phyloP scores from a whole-genome alignment of 2,888 invertebrate species.

The Ormyrus rosae region DNA sequence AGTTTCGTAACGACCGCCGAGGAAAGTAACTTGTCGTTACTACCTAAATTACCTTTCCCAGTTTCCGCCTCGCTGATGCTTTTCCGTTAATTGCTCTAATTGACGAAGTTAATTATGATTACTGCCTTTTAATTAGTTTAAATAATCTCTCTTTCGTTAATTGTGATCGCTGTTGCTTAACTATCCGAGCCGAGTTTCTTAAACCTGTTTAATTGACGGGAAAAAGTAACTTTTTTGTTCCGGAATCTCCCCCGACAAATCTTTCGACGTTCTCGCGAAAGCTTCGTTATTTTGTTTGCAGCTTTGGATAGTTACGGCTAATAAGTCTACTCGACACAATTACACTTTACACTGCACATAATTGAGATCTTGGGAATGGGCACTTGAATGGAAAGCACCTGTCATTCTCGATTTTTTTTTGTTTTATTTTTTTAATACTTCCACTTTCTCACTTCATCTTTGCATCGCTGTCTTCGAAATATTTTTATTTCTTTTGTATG shows the following conservation, averaged over 20 bases:
- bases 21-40: constrained; percentile 34
- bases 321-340: neutral
- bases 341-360: constrained; percentile 14
- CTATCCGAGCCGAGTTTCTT: too few relatives aligned
- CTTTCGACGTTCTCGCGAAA: neutral
- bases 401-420: neutral
- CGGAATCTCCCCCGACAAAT: constrained; percentile 8
- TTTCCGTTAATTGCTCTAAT: constrained; percentile 32
- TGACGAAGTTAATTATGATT: constrained; percentile 8
- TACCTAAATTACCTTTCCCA: constrained; percentile 15
- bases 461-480: too few relatives aligned
- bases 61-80: neutral
- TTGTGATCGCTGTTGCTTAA: too few relatives aligned
- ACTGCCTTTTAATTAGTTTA: constrained; percentile 15
- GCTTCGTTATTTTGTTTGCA: constrained; percentile 33
- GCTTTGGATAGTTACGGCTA: constrained; percentile 14
- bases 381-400: neutral
- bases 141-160: neutral
- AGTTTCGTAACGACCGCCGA: constrained; percentile 16
- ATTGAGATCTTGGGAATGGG: constrained; percentile 15
- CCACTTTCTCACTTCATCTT: too few relatives aligned
- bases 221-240: neutral
- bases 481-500: too few relatives aligned
- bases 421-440: neutral
- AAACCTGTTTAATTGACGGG: too few relatives aligned